Conservation (phyloP, 1,140 invertebrate species). For the Pachyrhynchus sulphureomaculatus region DNA sequence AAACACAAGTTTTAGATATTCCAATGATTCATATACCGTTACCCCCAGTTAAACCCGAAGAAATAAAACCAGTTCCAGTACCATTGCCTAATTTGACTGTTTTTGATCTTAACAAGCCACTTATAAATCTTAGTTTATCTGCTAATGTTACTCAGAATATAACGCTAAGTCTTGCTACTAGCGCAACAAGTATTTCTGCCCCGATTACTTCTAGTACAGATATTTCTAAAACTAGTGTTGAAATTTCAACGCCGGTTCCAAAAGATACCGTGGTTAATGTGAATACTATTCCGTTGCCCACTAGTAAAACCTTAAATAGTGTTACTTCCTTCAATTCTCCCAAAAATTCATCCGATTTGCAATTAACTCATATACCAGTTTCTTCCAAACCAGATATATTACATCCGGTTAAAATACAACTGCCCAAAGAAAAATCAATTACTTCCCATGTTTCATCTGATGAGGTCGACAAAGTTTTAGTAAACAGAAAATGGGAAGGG, state of each 20-base stretch:
- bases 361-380: not conserved
- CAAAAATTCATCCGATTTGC: too few species aligned
- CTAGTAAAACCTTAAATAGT: not conserved
- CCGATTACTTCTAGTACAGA: constrained; percentile 14
- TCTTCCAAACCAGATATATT: not conserved
- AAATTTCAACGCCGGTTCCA: constrained; percentile 10
- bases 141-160: constrained; percentile 30
- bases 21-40: constrained; percentile 22
- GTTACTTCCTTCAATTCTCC: not conserved
- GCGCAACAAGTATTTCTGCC: constrained; percentile 14
- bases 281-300: constrained; percentile 2
- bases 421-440: not conserved
- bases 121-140: constrained; percentile 22
- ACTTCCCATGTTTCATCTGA: too few species aligned
- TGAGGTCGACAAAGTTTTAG: too few species aligned
- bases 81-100: constrained; percentile 8
- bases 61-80: constrained; percentile 14
- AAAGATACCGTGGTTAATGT: not conserved
- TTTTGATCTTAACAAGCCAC: constrained; percentile 6
- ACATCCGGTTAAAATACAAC: not conserved
- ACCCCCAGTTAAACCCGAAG: constrained; percentile 3
- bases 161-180: constrained; percentile 14
- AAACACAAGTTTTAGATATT: constrained; percentile 6
- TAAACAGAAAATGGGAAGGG: not conserved
- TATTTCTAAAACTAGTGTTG: constrained; percentile 8